Conservation (phyloP, 2,797 vertebrate genomes). For the Spheniscus humboldti region DNA sequence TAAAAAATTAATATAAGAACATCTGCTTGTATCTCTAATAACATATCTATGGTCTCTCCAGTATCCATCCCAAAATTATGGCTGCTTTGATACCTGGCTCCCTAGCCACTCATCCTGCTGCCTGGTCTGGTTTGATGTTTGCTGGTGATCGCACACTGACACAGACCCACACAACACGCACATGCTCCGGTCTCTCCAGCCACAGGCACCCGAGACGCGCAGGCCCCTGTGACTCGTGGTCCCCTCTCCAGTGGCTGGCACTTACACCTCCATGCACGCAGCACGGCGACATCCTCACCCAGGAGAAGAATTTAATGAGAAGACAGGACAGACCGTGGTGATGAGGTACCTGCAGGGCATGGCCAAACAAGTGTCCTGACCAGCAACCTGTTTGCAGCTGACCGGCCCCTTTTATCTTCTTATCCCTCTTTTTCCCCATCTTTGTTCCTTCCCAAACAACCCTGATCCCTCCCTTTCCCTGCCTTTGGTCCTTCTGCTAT, state of each 20-base stretch:
- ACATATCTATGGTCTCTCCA: background rate
- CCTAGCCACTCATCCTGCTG: background rate
- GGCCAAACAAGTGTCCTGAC: background rate
- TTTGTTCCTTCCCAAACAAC: background rate
- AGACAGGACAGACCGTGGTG: accelerated
- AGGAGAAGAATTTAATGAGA: background rate
- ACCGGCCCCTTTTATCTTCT: background rate
- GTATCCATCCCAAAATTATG: background rate
- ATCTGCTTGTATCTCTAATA: background rate
- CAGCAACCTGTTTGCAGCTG: background rate
- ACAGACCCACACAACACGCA: accelerated
- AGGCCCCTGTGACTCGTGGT: accelerated
- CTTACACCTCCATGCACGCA: background rate
- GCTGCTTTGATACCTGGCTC: background rate
- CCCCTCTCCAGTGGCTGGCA: background rate
- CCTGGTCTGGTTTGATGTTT: background rate
- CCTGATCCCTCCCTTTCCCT: background rate
- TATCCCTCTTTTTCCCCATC: background rate
- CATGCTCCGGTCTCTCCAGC: accelerated
- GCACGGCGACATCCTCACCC: accelerated
- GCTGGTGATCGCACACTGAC: accelerated
- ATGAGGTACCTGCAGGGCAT: background rate
- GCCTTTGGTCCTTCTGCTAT: background rate
- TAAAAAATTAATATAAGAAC: background rate
- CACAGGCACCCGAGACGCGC: accelerated